phyloP scores from a whole-genome alignment of 1,140 invertebrate species.

The Eupeodes corollae region DNA sequence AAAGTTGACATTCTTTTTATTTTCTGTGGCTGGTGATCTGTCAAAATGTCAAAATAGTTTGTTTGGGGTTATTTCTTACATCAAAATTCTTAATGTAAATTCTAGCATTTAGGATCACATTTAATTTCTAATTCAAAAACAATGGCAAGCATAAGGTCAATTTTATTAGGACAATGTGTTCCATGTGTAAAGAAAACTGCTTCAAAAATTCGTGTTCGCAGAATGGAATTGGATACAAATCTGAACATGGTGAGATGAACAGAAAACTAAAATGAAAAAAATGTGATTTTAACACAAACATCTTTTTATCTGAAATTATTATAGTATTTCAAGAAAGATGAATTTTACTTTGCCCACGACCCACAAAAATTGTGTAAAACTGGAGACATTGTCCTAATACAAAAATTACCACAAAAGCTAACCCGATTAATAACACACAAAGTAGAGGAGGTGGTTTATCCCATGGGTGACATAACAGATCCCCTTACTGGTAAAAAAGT shows the following conservation, averaged over 20 bases:
- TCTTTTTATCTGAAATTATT: conserved; percentile 27
- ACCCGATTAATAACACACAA: conserved; percentile 66
- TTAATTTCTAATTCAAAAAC: too few relatives aligned
- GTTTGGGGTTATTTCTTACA: too few relatives aligned
- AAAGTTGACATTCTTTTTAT: too few relatives aligned
- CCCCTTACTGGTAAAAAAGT: conserved; percentile 73
- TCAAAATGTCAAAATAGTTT: too few relatives aligned
- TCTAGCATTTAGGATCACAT: too few relatives aligned
- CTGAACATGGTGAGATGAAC: conserved; percentile 23
- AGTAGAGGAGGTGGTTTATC: conserved; percentile 67
- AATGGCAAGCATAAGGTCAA: conserved; percentile 18
- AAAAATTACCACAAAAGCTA: conserved; percentile 56
- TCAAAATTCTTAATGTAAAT: too few relatives aligned
- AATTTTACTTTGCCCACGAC: conserved; percentile 63
- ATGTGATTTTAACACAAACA: conserved; percentile 15
- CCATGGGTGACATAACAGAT: conserved; percentile 69
- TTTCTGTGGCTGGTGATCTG: too few relatives aligned
- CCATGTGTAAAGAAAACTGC: conserved; percentile 62
- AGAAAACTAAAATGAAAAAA: not conserved
- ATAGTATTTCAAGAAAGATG: conserved; percentile 66
- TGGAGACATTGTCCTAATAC: conserved; percentile 69
- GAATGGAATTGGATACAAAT: conserved; percentile 51
- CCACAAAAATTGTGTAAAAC: conserved; percentile 62
- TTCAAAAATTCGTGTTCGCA: conserved; percentile 58
- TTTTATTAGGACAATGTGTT: conserved; percentile 58